phyloP scores from a whole-genome alignment of 2,113 vertebrate genomes.

The Lamprotornis superbus region DNA sequence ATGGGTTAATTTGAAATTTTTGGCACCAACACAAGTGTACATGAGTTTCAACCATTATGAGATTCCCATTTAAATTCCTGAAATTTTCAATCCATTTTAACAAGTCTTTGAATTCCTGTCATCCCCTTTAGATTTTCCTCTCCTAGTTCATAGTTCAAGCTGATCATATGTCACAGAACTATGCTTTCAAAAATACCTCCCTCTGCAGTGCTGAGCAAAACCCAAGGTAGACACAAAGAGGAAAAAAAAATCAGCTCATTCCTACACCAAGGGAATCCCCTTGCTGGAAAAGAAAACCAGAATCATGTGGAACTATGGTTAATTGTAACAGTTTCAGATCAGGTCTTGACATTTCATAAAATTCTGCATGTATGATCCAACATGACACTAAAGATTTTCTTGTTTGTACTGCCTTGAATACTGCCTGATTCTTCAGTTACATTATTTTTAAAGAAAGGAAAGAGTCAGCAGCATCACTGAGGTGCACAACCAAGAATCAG shows the following conservation, averaged over 20 bases:
- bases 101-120: constrained; percentile 13
- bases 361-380: background rate
- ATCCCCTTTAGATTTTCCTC: background rate
- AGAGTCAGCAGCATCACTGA: background rate
- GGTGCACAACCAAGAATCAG: background rate
- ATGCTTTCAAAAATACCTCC: background rate
- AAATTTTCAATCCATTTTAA: constrained; percentile 15
- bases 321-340: background rate
- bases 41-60: background rate
- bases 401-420: background rate
- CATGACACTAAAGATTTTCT: background rate
- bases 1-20: constrained; percentile 13
- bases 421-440: background rate
- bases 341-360: background rate
- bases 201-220: background rate
- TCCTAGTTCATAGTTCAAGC: background rate
- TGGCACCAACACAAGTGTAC: background rate
- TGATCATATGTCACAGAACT: background rate
- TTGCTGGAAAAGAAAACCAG: background rate
- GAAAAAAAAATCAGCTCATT: background rate
- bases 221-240: background rate
- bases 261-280: background rate
- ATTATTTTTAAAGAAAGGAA: background rate
- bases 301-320: background rate
- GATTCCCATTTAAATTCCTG: constrained; percentile 19